These are phyloP conservation scores for Protosalanx chinensis DNA, from an alignment of 2,797 vertebrate species.

Conservation along the genomic window DNA sequence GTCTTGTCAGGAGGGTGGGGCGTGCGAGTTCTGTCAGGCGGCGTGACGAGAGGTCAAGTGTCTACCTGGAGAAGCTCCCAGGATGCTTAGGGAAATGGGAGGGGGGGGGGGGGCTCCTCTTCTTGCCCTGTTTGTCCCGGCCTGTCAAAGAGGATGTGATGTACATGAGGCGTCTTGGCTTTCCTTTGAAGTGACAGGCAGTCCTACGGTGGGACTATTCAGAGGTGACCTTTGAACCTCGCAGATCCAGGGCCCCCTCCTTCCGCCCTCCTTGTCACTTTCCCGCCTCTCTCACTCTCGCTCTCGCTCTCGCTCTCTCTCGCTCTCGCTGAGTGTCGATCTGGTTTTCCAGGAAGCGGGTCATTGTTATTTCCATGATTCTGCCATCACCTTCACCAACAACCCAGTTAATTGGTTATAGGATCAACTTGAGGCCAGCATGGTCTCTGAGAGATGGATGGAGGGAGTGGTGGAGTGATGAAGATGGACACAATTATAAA, in stretches of 20 bases:
- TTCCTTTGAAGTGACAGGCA: conserved; percentile 15
- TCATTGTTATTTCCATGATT: neutral
- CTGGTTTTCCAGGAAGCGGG: neutral
- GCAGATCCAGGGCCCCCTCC: neutral
- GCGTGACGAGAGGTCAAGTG: too few species aligned
- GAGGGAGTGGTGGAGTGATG: neutral
- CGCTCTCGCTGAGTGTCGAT: neutral
- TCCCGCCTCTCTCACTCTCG: neutral
- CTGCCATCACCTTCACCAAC: too few species aligned
- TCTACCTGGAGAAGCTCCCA: too few species aligned
- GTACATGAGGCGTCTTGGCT: neutral
- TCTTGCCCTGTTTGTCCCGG: neutral
- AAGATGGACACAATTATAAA: neutral
- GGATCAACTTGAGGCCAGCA: neutral
- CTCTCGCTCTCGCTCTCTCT: neutral
- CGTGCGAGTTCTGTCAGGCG: too few species aligned
- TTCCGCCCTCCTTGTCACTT: neutral
- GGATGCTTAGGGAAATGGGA: too few species aligned
- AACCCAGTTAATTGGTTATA: neutral
- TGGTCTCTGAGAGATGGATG: neutral
- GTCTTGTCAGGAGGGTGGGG: neutral
- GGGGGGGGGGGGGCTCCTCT: neutral
- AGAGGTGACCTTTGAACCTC: conserved; percentile 9
- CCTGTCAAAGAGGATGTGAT: neutral
- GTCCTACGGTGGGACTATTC: neutral